Conservation (phyloP, 2,888 invertebrate genomes). For the Hyposoter dolosus region DNA sequence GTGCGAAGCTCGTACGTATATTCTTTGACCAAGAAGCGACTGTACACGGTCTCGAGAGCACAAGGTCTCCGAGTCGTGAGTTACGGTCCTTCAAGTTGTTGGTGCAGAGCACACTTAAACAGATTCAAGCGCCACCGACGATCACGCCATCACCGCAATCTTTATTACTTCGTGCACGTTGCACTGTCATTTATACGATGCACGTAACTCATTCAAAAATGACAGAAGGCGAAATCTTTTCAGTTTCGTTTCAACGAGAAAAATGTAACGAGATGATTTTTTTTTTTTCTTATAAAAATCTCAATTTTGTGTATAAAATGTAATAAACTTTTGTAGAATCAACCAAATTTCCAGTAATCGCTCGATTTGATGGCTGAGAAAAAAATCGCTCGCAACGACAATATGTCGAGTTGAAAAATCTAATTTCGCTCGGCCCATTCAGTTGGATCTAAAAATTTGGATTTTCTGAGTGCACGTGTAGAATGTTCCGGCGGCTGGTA, state of each 20-base stretch:
- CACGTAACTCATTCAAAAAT: slow-evolving; percentile 53
- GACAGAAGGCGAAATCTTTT: neutral
- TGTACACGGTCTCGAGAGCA: slow-evolving; percentile 6
- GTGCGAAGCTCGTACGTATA: slow-evolving; percentile 13
- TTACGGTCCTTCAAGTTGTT: slow-evolving; percentile 11
- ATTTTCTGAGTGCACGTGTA: neutral
- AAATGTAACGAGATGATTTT: no score
- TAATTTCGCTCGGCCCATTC: no score
- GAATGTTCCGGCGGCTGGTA: slow-evolving; percentile 44
- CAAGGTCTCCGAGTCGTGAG: slow-evolving; percentile 26
- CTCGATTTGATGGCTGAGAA: no score
- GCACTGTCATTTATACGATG: slow-evolving; percentile 56
- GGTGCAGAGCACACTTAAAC: slow-evolving; percentile 55
- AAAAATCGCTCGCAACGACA: no score
- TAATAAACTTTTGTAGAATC: no score
- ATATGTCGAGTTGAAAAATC: no score
- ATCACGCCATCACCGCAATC: slow-evolving; percentile 69
- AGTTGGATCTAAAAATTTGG: no score
- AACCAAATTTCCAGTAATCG: no score
- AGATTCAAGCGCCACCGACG: slow-evolving; percentile 61
- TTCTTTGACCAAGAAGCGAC: slow-evolving; percentile 2
- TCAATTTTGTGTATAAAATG: no score
- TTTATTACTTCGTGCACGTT: slow-evolving; percentile 61
- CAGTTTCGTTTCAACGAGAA: no score
- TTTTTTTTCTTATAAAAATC: no score